These are phyloP conservation scores for Spermophilus dauricus DNA, from an alignment of 2,113 vertebrate genomes.

Conservation along the genomic window DNA sequence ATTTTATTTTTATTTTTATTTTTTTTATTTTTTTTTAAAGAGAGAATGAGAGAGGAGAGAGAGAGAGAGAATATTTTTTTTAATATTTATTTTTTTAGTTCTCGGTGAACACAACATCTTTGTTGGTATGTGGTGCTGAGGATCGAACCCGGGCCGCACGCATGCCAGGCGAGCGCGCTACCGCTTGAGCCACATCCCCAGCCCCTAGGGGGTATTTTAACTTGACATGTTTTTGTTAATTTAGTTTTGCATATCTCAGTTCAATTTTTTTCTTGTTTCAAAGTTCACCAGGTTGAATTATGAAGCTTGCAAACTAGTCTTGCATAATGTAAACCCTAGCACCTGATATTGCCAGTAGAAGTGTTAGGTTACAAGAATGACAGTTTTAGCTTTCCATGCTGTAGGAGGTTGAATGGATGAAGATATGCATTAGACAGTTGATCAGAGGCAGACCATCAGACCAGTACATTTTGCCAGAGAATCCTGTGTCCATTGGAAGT, in stretches of 20 bases:
- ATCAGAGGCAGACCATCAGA: neutral
- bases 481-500: neutral
- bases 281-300: slow-evolving; percentile 47
- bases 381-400: slow-evolving; percentile 57
- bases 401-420: neutral
- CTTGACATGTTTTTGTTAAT: slow-evolving; percentile 37
- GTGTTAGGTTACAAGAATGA: slow-evolving; percentile 49
- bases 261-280: slow-evolving; percentile 28
- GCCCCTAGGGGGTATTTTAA: neutral
- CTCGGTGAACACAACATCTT: no score
- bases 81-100: no score
- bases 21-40: no score
- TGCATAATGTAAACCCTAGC: slow-evolving; percentile 26
- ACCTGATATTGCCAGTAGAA: slow-evolving; percentile 53
- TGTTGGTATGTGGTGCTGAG: no score
- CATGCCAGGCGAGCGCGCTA: no score
- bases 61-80: no score
- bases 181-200: no score
- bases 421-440: neutral
- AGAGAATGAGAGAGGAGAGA: no score
- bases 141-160: no score
- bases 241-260: slow-evolving; percentile 5
- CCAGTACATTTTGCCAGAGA: neutral
- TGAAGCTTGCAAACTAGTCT: slow-evolving; percentile 33
- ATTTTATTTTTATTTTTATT: no score